Percentiles rank a stretch among this genome's conserved stretches.
These are phyloP conservation scores for Tamias sibiricus DNA, from an alignment of 2,113 vertebrate genomes.

Conservation along the genomic window DNA sequence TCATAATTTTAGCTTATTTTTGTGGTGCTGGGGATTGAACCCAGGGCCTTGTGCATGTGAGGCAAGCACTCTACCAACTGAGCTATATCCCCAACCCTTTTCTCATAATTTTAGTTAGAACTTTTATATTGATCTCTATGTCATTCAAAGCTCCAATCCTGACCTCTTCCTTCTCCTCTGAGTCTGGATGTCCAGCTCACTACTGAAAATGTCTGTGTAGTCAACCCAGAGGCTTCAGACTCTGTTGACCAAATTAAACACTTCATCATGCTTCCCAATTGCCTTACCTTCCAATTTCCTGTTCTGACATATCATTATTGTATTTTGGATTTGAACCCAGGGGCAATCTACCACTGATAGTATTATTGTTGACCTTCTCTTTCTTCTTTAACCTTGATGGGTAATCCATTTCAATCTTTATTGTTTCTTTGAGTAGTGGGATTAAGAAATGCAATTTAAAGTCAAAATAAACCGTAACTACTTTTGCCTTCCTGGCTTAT, in stretches of 20 bases:
- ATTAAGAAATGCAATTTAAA: not conserved
- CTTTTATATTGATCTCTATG: not conserved
- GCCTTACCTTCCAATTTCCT: not conserved
- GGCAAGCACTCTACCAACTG: too few relatives aligned
- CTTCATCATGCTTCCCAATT: not conserved
- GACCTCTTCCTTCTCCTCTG: not conserved
- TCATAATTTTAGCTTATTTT: not conserved
- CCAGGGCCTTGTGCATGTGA: too few relatives aligned
- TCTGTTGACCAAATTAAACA: not conserved
- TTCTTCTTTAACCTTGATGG: constrained; percentile 27
- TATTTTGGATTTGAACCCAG: not conserved
- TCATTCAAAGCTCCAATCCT: not conserved
- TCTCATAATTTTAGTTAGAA: not conserved
- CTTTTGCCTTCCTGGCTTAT: not conserved
- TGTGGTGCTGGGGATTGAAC: too few relatives aligned
- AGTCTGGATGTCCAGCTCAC: not conserved
- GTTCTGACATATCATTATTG: not conserved
- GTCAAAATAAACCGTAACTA: not conserved
- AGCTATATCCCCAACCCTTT: too few relatives aligned
- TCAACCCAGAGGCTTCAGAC: not conserved
- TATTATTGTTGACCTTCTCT: not conserved
- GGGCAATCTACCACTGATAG: not conserved
- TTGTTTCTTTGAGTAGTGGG: not conserved
- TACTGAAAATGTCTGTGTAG: not conserved
- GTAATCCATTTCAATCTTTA: not conserved